phyloP scores from a whole-genome alignment of 2,797 vertebrate genomes.

The Alcedo quadribrachys region DNA sequence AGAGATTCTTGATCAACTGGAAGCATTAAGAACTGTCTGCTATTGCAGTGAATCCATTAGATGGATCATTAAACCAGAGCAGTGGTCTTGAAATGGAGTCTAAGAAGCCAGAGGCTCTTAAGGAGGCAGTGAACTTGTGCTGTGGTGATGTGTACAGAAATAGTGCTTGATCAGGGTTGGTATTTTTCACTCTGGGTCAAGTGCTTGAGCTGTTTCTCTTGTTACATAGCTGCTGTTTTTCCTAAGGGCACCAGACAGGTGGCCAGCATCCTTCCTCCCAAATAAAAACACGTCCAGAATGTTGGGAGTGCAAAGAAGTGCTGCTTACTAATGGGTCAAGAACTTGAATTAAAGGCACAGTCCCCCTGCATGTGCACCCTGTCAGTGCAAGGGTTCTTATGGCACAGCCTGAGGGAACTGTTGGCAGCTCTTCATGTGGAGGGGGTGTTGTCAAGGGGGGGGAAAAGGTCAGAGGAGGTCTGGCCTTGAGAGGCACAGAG shows the following conservation, averaged over 20 bases:
- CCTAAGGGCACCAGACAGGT: constrained; percentile 53
- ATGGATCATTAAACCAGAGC: not conserved
- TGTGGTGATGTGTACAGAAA: not conserved
- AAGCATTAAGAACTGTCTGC: not conserved
- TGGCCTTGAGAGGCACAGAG: not conserved
- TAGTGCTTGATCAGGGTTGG: not conserved
- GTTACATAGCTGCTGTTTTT: not conserved
- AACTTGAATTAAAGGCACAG: not conserved
- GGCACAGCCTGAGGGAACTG: not conserved
- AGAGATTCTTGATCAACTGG: not conserved
- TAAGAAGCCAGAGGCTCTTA: not conserved
- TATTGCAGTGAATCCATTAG: not conserved
- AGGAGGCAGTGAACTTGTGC: not conserved
- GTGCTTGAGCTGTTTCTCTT: not conserved
- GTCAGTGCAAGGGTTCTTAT: not conserved
- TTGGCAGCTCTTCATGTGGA: not conserved
- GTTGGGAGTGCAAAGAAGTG: constrained; percentile 20
- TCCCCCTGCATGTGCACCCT: no score
- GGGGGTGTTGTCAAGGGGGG: not conserved
- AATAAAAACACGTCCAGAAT: constrained; percentile 2
- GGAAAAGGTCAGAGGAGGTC: not conserved
- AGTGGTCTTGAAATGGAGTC: not conserved
- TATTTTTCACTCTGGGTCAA: constrained; percentile 26
- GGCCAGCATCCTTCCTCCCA: constrained; percentile 43
- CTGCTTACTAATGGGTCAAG: not conserved